These are phyloP conservation scores for Istiophorus platypterus DNA, from an alignment of 2,113 vertebrate species.

Conservation along the genomic window DNA sequence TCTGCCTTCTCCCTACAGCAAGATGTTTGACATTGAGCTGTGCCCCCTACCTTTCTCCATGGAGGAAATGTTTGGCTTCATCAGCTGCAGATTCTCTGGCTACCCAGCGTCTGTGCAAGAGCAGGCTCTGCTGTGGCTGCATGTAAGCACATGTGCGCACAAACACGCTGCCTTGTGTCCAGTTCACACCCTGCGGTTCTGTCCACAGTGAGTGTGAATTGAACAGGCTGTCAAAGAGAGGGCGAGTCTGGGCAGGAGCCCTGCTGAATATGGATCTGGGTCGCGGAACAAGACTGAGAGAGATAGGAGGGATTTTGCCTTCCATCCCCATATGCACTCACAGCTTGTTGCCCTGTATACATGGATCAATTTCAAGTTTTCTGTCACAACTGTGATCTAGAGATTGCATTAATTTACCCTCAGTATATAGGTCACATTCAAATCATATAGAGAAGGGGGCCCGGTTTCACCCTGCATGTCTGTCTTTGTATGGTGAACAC, in stretches of 20 bases:
- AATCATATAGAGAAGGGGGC: constrained; percentile 20
- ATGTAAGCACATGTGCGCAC: constrained; percentile 85
- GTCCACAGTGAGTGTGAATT: constrained; percentile 76
- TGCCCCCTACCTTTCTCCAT: constrained; percentile 98
- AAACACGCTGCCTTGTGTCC: constrained; percentile 22
- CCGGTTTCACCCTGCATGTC: not conserved
- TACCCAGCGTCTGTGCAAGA: constrained; percentile 98
- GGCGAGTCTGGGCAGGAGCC: constrained; percentile 66
- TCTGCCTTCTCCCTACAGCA: constrained; percentile 83
- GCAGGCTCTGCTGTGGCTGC: constrained; percentile 97
- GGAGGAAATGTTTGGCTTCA: constrained; percentile 99
- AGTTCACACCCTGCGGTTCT: constrained; percentile 62
- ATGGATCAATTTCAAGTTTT: constrained; percentile 70
- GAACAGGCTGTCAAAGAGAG: constrained; percentile 76
- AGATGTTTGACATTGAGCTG: constrained; percentile 99
- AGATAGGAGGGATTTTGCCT: constrained; percentile 59
- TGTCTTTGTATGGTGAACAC: not conserved
- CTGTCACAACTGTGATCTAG: constrained; percentile 62
- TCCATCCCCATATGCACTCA: constrained; percentile 69
- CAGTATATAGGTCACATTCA: constrained; percentile 56
- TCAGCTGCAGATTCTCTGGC: constrained; percentile 97
- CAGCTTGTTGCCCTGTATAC: constrained; percentile 63
- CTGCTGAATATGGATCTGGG: constrained; percentile 84
- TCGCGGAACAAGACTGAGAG: constrained; percentile 67
- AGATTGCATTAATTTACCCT: constrained; percentile 47